Evolutionary conservation across 2,113 vertebrate genomes (phyloP).

Genomic region (Lepus americanus): DNA sequence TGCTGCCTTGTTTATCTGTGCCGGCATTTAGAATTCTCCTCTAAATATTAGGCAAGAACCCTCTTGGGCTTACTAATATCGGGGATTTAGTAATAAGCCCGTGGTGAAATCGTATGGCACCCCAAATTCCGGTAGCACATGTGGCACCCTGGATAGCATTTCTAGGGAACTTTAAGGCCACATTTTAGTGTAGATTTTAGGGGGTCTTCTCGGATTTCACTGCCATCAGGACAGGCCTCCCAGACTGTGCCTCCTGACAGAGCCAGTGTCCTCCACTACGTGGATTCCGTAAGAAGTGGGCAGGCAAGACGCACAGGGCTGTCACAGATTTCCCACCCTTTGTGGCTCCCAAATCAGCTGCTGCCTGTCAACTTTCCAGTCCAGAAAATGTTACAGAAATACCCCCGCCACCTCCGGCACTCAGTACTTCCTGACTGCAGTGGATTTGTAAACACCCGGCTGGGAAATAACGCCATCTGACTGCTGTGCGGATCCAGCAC

Average conservation of each 20-base stretch:
- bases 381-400: conserved; percentile 56
- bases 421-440: conserved; percentile 61
- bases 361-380: conserved; percentile 53
- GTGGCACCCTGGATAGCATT: conserved; percentile 20
- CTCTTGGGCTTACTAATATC: too few relatives aligned
- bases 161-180: not conserved
- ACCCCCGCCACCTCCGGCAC: conserved; percentile 59
- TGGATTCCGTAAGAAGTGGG: not conserved
- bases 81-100: too few relatives aligned
- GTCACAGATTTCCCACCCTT: not conserved
- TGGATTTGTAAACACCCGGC: conserved; percentile 73
- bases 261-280: not conserved
- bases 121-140: too few relatives aligned
- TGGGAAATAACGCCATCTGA: conserved; percentile 73
- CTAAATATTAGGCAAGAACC: too few relatives aligned
- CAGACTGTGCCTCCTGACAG: not conserved
- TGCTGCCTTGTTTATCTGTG: too few relatives aligned
- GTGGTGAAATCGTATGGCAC: too few relatives aligned
- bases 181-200: too few relatives aligned
- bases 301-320: not conserved
- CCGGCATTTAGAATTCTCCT: too few relatives aligned
- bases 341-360: conserved; percentile 51
- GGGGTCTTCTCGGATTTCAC: too few relatives aligned
- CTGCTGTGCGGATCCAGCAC: conserved; percentile 79
- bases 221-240: not conserved